Evolutionary conservation across 2,888 invertebrate genomes (phyloP).

Genomic region (Aethes cnicana): DNA sequence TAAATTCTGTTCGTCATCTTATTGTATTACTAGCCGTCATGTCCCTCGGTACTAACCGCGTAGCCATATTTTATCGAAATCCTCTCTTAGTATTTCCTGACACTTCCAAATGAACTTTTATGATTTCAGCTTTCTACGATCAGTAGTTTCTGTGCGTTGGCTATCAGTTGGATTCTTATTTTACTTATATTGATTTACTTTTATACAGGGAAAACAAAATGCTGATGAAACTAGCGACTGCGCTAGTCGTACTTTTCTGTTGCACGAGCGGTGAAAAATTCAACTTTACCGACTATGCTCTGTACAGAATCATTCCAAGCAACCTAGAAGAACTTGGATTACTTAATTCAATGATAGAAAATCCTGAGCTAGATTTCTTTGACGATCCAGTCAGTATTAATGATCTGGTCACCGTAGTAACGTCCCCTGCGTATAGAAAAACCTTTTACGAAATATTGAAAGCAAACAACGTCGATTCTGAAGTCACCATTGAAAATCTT

Average conservation of each 20-base stretch:
- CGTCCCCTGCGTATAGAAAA: constrained; percentile 50
- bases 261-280: constrained; percentile 32
- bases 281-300: constrained; percentile 54
- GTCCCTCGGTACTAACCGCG: no score
- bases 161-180: no score
- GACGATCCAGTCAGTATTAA: constrained; percentile 25
- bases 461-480: constrained; percentile 37
- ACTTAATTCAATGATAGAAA: constrained; percentile 41
- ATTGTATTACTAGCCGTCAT: no score
- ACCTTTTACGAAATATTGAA: constrained; percentile 45
- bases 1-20: no score
- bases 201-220: no score
- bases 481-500: constrained; percentile 47
- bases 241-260: constrained; percentile 6
- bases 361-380: constrained; percentile 32
- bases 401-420: constrained; percentile 47
- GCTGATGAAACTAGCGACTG: constrained; percentile 3
- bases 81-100: no score
- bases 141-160: no score
- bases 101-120: no score
- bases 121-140: no score
- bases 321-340: constrained; percentile 46
- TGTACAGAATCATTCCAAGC: constrained; percentile 57
- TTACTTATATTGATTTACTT: no score
- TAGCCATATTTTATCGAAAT: no score